Evolutionary conservation across 2,113 vertebrate species (phyloP).

Genomic region (Serinus canaria): DNA sequence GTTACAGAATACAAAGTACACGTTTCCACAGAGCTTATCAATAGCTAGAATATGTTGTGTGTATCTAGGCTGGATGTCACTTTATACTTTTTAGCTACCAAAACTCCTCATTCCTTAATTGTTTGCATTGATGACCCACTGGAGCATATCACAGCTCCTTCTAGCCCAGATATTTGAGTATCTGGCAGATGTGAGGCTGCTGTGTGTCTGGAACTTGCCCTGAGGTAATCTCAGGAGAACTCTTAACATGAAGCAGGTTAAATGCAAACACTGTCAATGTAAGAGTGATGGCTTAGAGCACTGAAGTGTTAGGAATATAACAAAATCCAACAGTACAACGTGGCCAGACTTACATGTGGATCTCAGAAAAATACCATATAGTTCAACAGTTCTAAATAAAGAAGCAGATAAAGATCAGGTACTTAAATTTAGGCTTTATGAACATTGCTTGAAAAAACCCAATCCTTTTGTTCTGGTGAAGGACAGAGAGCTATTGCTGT

Average conservation of each 20-base stretch:
- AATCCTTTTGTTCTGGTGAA: not conserved
- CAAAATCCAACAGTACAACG: not conserved
- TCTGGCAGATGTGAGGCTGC: fast-evolving
- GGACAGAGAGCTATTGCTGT: not conserved
- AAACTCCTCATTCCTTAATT: not conserved
- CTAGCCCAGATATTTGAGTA: not conserved
- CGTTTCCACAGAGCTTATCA: not conserved
- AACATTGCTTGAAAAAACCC: not conserved
- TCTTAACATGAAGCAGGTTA: not conserved
- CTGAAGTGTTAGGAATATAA: not conserved
- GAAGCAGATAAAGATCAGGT: not conserved
- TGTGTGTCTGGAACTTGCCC: not conserved
- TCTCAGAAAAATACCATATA: not conserved
- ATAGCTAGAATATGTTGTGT: not conserved
- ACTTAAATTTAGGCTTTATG: not conserved
- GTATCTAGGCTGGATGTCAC: not conserved
- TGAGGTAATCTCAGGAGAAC: not conserved
- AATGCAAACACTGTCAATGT: not conserved
- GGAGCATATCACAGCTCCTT: not conserved
- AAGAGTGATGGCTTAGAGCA: not conserved
- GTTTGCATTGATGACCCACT: not conserved
- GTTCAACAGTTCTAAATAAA: not conserved
- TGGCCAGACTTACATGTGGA: not conserved
- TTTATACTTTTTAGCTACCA: not conserved
- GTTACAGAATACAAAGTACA: not conserved